A percentile compares a stretch with the other conserved stretches of the same genome.
phyloP scores from a whole-genome alignment of 2,888 invertebrate species.

The Cylloceria caligata region DNA sequence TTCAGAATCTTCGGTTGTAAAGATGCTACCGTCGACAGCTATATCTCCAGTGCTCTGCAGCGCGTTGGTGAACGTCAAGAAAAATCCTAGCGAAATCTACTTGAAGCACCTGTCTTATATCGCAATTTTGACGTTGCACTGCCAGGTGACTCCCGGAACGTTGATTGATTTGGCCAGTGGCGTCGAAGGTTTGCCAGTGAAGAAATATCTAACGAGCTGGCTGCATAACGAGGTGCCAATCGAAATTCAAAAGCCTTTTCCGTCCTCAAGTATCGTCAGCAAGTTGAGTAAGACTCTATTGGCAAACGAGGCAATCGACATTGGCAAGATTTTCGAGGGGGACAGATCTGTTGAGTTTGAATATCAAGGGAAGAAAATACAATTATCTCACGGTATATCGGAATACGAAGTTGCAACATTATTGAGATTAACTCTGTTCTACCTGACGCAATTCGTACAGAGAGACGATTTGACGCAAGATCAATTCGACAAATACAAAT shows the following conservation, averaged over 20 bases:
- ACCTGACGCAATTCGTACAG: slow-evolving; percentile 77
- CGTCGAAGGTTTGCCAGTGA: slow-evolving; percentile 83
- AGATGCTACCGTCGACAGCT: slow-evolving; percentile 72
- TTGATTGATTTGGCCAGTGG: slow-evolving; percentile 86
- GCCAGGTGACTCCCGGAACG: slow-evolving; percentile 86
- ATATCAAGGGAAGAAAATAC: slow-evolving; percentile 68
- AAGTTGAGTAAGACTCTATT: slow-evolving; percentile 85
- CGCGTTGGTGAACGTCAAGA: slow-evolving; percentile 84
- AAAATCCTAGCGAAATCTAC: slow-evolving; percentile 72
- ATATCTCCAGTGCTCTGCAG: slow-evolving; percentile 77
- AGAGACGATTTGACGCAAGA: slow-evolving; percentile 69
- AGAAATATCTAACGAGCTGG: slow-evolving; percentile 86
- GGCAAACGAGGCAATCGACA: slow-evolving; percentile 79
- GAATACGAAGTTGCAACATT: slow-evolving; percentile 57
- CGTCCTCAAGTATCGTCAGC: slow-evolving; percentile 81
- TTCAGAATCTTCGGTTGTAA: slow-evolving; percentile 31
- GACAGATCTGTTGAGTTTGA: slow-evolving; percentile 67
- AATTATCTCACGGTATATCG: slow-evolving; percentile 61
- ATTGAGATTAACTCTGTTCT: slow-evolving; percentile 78
- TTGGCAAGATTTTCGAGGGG: slow-evolving; percentile 82
- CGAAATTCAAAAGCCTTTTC: slow-evolving; percentile 81
- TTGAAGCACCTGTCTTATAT: slow-evolving; percentile 77
- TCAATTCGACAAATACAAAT: slow-evolving; percentile 72
- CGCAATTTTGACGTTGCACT: slow-evolving; percentile 87
- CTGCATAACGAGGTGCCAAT: slow-evolving; percentile 79